A percentile compares a stretch with the other conserved stretches of the same genome.
These are phyloP conservation scores for Sebastes cheni DNA, from an alignment of 2,797 vertebrate genomes.

Conservation along the genomic window DNA sequence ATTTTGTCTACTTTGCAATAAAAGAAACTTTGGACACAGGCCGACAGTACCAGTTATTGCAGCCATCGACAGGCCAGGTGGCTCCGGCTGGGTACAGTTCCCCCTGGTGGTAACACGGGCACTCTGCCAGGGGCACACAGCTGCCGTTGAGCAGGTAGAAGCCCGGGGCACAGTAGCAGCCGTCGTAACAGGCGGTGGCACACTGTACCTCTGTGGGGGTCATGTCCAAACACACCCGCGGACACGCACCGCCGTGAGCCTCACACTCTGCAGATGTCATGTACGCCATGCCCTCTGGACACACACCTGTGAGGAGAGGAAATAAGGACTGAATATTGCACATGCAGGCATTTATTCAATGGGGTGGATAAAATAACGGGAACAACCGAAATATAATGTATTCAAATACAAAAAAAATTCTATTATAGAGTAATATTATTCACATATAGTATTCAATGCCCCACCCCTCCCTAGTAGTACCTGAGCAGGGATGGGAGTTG, in stretches of 20 bases:
- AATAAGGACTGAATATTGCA: not conserved
- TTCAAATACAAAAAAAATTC: not conserved
- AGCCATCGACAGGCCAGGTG: constrained; percentile 71
- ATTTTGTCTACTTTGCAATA: not conserved
- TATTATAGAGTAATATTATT: not conserved
- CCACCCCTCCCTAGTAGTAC: constrained; percentile 56
- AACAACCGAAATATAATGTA: not conserved
- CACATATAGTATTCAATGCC: no score
- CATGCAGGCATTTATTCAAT: not conserved
- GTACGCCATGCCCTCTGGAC: constrained; percentile 83
- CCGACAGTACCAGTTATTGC: constrained; percentile 89
- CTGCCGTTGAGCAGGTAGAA: constrained; percentile 85
- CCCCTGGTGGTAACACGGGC: constrained; percentile 87
- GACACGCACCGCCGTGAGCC: constrained; percentile 81
- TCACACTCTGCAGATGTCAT: constrained; percentile 80
- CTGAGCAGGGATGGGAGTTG: constrained; percentile 86
- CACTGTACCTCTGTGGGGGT: constrained; percentile 83
- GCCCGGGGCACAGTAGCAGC: constrained; percentile 86
- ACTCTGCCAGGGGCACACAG: constrained; percentile 80
- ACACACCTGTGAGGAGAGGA: constrained; percentile 73
- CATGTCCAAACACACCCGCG: constrained; percentile 85
- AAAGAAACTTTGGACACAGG: not conserved
- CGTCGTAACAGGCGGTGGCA: constrained; percentile 79
- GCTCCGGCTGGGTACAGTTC: constrained; percentile 67
- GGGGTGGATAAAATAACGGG: not conserved